Evolutionary conservation across 2,888 invertebrate species (phyloP).

Genomic region (Tuta absoluta): DNA sequence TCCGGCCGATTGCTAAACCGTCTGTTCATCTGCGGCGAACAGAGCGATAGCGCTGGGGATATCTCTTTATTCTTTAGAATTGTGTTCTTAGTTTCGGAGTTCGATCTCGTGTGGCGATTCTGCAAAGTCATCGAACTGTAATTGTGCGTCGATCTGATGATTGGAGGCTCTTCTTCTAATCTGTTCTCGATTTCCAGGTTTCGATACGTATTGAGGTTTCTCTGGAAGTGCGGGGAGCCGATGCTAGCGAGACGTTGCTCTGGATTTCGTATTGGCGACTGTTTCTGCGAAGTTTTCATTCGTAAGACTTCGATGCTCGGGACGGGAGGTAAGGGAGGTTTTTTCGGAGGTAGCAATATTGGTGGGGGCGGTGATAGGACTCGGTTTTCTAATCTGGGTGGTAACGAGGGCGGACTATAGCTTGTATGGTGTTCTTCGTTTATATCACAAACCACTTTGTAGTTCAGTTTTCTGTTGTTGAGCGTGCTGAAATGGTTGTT

Average conservation of each 20-base stretch:
- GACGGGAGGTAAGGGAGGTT: constrained; percentile 87
- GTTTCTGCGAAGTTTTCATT: constrained; percentile 77
- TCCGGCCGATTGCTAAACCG: constrained; percentile 74
- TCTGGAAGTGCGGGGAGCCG: constrained; percentile 83
- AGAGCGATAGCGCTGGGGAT: constrained; percentile 70
- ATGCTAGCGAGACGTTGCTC: constrained; percentile 82
- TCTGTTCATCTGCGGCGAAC: constrained; percentile 80
- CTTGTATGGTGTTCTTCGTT: constrained; percentile 56
- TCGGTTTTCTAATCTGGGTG: constrained; percentile 71
- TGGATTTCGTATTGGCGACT: constrained; percentile 67
- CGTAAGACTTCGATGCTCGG: constrained; percentile 83
- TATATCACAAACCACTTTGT: constrained; percentile 71
- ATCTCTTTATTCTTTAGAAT: constrained; percentile 74
- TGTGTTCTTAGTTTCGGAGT: constrained; percentile 74
- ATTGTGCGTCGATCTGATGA: constrained; percentile 56
- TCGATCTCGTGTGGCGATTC: constrained; percentile 70
- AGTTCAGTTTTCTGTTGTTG: constrained; percentile 71
- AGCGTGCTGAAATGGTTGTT: constrained; percentile 72
- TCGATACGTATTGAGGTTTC: constrained; percentile 80
- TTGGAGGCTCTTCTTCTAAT: constrained; percentile 61
- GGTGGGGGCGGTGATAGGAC: constrained; percentile 76
- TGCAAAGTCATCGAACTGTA: constrained; percentile 72
- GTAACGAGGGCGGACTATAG: constrained; percentile 77
- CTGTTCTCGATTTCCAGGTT: constrained; percentile 80
- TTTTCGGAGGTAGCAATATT: constrained; percentile 83